Conservation (phyloP, 2,113 vertebrate species). For the Mandrillus leucophaeus region DNA sequence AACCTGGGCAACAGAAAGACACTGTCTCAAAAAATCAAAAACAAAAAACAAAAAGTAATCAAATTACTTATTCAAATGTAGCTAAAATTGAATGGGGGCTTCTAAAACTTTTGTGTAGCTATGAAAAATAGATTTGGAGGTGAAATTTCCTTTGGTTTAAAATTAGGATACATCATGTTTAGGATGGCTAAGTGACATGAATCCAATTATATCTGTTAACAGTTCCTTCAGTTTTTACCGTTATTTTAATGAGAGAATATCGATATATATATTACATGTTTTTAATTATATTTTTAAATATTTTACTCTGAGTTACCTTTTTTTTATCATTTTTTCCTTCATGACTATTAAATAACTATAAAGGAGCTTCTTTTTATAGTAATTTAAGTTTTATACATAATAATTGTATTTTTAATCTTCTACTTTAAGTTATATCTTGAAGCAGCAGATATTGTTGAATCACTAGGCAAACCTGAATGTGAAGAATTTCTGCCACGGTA, state of each 20-base stretch:
- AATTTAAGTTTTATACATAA: slow-evolving; percentile 17
- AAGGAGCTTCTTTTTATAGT: neutral
- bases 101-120: slow-evolving; percentile 7
- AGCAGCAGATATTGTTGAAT: slow-evolving; percentile 89
- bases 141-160: slow-evolving; percentile 43
- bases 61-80: neutral
- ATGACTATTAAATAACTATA: slow-evolving; percentile 1
- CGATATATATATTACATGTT: neutral
- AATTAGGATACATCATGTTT: neutral
- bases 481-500: slow-evolving; percentile 95
- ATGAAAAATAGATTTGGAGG: slow-evolving; percentile 18
- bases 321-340: neutral
- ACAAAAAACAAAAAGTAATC: neutral
- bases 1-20: too few relatives aligned
- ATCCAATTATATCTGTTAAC: neutral
- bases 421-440: slow-evolving; percentile 93
- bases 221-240: slow-evolving; percentile 21
- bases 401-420: slow-evolving; percentile 12
- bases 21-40: too few relatives aligned
- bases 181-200: neutral
- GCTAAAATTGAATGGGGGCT: slow-evolving; percentile 9
- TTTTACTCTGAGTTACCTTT: slow-evolving; percentile 27
- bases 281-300: neutral
- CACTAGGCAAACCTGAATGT: slow-evolving; percentile 85
- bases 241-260: slow-evolving; percentile 18